These are phyloP conservation scores for Chaunax sp. DNA, from an alignment of 2,797 vertebrate genomes.

Conservation along the genomic window DNA sequence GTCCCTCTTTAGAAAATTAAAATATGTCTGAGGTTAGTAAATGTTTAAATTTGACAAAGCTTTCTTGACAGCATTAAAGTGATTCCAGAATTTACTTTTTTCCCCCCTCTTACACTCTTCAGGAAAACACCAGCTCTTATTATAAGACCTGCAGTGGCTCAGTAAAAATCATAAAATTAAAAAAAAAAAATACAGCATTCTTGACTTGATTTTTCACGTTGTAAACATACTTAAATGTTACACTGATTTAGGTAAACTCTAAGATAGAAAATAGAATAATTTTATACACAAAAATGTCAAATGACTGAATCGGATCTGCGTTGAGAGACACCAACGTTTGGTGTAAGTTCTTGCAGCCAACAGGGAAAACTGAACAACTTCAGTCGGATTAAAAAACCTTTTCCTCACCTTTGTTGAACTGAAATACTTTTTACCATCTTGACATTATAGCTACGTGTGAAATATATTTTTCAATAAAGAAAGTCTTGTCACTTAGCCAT, in stretches of 20 bases:
- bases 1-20: not conserved
- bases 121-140: not conserved
- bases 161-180: slow-evolving; percentile 1
- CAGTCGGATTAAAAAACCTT: slow-evolving; percentile 5
- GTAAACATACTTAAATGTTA: slow-evolving; percentile 2
- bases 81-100: slow-evolving; percentile 27
- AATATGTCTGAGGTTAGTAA: not conserved
- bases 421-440: slow-evolving; percentile 5
- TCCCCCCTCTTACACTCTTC: slow-evolving; percentile 4
- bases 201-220: not conserved
- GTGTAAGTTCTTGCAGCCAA: not conserved
- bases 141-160: not conserved
- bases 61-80: slow-evolving; percentile 66
- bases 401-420: slow-evolving; percentile 4
- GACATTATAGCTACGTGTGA: not conserved
- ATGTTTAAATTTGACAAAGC: slow-evolving; percentile 4
- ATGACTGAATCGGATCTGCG: not conserved
- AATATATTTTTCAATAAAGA: slow-evolving; percentile 6
- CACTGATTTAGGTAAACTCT: not conserved
- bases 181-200: not conserved
- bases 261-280: not conserved
- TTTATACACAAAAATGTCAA: not conserved
- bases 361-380: not conserved
- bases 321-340: not conserved
- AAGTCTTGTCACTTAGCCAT: slow-evolving; percentile 12